Evolutionary conservation across 2,113 vertebrate genomes (phyloP).

Genomic region (Chunga burmeisteri): DNA sequence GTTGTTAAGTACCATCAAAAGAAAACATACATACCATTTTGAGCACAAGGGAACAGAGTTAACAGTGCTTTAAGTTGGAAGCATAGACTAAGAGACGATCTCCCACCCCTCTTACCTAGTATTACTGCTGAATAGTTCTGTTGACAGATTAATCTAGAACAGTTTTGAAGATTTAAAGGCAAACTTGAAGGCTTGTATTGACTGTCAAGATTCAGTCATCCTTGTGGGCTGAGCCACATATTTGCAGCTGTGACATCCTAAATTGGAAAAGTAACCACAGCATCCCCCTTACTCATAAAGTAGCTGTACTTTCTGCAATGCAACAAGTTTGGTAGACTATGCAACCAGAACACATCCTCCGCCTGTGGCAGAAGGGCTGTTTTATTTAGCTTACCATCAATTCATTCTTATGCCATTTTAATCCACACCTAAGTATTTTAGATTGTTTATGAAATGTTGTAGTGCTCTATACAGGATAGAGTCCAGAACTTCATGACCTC

Average conservation of each 20-base stretch:
- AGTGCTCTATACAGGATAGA: neutral
- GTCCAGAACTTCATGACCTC: neutral
- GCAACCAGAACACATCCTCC: rapidly evolving
- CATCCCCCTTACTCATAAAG: neutral
- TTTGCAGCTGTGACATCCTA: neutral
- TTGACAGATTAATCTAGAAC: neutral
- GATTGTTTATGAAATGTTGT: neutral
- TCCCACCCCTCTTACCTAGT: neutral
- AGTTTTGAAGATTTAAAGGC: neutral
- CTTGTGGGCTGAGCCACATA: neutral
- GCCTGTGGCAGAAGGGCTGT: neutral
- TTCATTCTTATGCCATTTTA: neutral
- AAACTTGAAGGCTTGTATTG: neutral
- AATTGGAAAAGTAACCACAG: neutral
- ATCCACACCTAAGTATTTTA: neutral
- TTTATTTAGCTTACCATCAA: neutral
- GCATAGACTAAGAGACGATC: neutral
- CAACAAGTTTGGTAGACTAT: neutral
- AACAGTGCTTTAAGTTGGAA: neutral
- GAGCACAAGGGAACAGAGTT: neutral
- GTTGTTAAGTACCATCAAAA: neutral
- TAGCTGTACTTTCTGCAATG: neutral
- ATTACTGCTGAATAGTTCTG: neutral
- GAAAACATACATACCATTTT: neutral
- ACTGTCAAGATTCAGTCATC: neutral